Percentiles rank a stretch among this genome's conserved stretches.
Conservation (phyloP, 2,888 invertebrate species). For the Ichneumoninae sp. region DNA sequence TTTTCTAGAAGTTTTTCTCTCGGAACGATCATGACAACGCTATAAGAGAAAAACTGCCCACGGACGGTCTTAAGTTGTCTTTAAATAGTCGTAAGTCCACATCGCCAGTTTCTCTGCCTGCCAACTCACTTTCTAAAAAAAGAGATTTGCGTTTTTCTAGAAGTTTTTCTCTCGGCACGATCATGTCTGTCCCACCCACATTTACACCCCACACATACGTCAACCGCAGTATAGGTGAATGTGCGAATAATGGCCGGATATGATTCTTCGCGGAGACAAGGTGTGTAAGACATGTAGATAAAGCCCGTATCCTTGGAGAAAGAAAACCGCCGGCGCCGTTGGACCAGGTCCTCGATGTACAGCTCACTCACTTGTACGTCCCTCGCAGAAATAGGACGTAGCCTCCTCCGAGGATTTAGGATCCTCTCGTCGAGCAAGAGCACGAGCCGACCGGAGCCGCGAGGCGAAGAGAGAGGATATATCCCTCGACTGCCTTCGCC, state of each 20-base stretch:
- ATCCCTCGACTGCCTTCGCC: constrained; percentile 22
- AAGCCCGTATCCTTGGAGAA: background rate
- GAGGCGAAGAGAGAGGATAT: constrained; percentile 30
- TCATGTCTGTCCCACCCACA: background rate
- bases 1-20: background rate
- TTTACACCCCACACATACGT: background rate
- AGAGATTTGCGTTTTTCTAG: background rate
- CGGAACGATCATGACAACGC: background rate
- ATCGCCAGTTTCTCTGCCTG: too few species aligned
- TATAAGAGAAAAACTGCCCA: too few species aligned
- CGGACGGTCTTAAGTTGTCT: too few species aligned
- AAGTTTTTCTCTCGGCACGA: background rate
- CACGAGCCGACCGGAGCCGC: background rate
- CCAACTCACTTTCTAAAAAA: too few species aligned
- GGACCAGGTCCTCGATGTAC: constrained; percentile 7
- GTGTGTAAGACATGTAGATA: background rate
- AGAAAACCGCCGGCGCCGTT: background rate
- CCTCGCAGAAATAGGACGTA: constrained; percentile 9
- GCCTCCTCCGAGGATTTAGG: constrained; percentile 35
- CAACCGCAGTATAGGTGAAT: background rate
- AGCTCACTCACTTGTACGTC: constrained; percentile 5
- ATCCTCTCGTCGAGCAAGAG: constrained; percentile 21
- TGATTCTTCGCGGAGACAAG: background rate
- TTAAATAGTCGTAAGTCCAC: too few species aligned
- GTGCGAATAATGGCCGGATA: background rate